These are phyloP conservation scores for Lordiphosa collinella DNA, from an alignment of 1,140 invertebrate species.

Conservation along the genomic window DNA sequence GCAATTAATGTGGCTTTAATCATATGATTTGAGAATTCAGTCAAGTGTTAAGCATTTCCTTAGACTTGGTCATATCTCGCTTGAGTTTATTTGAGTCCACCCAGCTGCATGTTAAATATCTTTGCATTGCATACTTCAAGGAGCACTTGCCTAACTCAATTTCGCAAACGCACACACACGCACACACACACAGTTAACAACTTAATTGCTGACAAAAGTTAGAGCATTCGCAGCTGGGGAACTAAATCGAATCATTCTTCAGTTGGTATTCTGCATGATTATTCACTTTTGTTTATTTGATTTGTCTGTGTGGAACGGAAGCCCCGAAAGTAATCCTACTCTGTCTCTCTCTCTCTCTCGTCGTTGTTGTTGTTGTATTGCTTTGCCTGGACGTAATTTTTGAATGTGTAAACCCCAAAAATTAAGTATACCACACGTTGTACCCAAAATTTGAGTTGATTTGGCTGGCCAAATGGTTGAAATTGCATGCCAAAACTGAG, in stretches of 20 bases:
- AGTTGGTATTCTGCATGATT: constrained; percentile 54
- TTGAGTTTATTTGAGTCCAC: constrained; percentile 4
- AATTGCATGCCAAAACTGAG: too few relatives aligned
- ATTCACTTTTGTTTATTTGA: constrained; percentile 20
- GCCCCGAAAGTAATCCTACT: not conserved
- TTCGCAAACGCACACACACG: constrained; percentile 10
- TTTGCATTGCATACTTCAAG: constrained; percentile 41
- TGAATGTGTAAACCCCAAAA: constrained; percentile 60
- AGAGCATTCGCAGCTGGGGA: not conserved
- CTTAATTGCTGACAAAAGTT: constrained; percentile 68
- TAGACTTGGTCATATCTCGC: constrained; percentile 7
- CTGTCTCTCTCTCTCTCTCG: constrained; percentile 19
- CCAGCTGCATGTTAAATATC: constrained; percentile 36
- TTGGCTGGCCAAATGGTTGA: too few relatives aligned
- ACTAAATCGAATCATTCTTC: constrained; percentile 42
- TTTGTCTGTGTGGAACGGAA: constrained; percentile 6
- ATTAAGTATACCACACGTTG: constrained; percentile 61
- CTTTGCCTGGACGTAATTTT: constrained; percentile 79
- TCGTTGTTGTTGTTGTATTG: constrained; percentile 79
- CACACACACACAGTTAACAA: constrained; percentile 27
- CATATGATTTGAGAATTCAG: constrained; percentile 15
- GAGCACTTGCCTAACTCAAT: constrained; percentile 47
- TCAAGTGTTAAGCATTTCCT: constrained; percentile 12
- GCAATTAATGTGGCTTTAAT: constrained; percentile 24
- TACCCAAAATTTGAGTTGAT: constrained; percentile 8